Conservation (phyloP, 2,113 vertebrate species). For the Prunella fulvescens region DNA sequence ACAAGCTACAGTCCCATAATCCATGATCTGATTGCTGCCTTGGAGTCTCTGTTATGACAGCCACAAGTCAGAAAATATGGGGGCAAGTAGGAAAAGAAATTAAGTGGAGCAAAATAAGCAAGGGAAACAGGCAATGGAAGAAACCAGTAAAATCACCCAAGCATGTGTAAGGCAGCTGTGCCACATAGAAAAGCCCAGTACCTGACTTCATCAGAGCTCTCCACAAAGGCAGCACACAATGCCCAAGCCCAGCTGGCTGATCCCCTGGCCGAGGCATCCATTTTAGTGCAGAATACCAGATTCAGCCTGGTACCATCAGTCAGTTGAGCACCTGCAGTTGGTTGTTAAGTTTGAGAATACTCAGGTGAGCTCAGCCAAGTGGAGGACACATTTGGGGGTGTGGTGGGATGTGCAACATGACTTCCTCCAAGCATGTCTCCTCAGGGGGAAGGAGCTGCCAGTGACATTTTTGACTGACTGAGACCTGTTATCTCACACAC, state of each 20-base stretch:
- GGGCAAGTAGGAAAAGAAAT: not conserved
- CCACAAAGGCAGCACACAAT: not conserved
- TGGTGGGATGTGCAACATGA: not conserved
- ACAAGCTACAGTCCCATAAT: slow-evolving; percentile 31
- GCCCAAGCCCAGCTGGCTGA: not conserved
- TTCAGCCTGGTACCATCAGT: not conserved
- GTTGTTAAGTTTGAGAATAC: not conserved
- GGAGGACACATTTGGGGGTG: not conserved
- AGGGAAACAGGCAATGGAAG: not conserved
- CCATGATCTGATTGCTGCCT: slow-evolving; percentile 14
- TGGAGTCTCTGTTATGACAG: slow-evolving; percentile 54
- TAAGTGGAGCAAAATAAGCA: not conserved
- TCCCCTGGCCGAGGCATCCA: not conserved
- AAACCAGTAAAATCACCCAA: not conserved
- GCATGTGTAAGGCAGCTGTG: not conserved
- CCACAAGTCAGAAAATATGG: not conserved
- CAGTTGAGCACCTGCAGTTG: not conserved
- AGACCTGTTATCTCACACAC: not conserved
- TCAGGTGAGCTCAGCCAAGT: not conserved
- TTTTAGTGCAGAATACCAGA: not conserved
- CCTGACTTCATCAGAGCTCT: not conserved
- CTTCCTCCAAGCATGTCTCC: not conserved
- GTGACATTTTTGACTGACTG: not conserved
- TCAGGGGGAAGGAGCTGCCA: not conserved
- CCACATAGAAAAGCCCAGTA: not conserved